Evolutionary conservation across 2,797 vertebrate species (phyloP), one percentile per base, ranked within the genome.

Genomic region (Momotus momota): DNA sequence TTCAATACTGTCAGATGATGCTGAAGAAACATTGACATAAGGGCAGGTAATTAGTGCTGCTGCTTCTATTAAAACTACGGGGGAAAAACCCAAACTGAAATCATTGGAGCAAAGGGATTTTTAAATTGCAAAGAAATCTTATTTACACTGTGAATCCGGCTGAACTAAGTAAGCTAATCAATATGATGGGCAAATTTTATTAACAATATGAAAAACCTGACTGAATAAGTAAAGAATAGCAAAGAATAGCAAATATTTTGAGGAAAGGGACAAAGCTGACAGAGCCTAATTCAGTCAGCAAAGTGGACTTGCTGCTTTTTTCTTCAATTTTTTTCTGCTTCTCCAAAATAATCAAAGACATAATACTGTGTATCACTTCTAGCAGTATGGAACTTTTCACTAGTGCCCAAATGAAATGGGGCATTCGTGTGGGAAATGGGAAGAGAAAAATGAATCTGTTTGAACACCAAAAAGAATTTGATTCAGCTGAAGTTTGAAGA

Each of bases 21-120:
- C 69, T 81, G 66, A 64, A 67, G 84, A 86, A 94, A 86, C 86
- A 90, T 5, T 90, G 82, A 81, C 73, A 84, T 51, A 93, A 94
- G 83, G 88, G 57, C 81, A 97, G 52, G 80, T 94, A 92, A 96
- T 97, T 97, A 96, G 85, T 81, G 78, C 71, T 87, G 79, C 62
- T 82, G 57, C 75, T 93, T 96, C 84, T 88, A 70, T 80, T 94
- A 93, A 91, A 95, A 92, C 89, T 49, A n/a, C 8, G 16, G 43
- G 19, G 7, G 4, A 6, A 3, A 33, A 48, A 20, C 6, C 14
- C 35, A 45, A 88, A 69, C 91, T 62, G 4, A 41, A 92, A 64
- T n/a, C 33, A 71, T 27, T 81, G 38, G 58, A 92, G 79, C 49
- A 92, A 77, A 55, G 26, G 77, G 46, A 52, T 88, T 85, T 90